phyloP scores from a whole-genome alignment of 2,888 invertebrate genomes.

The Tetranychus piercei region DNA sequence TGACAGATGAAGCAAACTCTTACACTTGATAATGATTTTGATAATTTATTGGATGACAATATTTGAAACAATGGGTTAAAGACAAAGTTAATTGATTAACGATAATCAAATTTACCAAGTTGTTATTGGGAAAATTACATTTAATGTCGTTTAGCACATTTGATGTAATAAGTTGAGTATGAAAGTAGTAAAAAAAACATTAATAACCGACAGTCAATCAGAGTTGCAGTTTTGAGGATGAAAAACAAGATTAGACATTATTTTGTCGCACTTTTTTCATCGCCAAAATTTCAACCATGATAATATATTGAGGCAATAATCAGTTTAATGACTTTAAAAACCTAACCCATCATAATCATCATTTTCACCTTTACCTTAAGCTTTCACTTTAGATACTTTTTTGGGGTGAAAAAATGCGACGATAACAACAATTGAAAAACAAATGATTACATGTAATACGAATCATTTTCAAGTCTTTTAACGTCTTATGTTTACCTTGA shows the following conservation, averaged over 20 bases:
- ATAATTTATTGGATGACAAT: too few species aligned
- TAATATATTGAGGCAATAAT: not conserved
- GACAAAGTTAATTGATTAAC: not conserved
- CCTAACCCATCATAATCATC: not conserved
- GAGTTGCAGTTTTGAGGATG: too few species aligned
- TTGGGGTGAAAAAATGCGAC: not conserved
- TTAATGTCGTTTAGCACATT: not conserved
- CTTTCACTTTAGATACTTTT: not conserved
- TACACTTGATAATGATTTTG: too few species aligned
- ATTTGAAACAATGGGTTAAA: not conserved
- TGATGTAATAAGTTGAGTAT: too few species aligned
- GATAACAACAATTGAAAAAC: not conserved
- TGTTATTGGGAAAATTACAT: not conserved
- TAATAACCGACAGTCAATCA: too few species aligned
- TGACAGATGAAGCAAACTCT: too few species aligned
- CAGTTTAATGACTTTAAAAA: not conserved
- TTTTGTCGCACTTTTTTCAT: too few species aligned
- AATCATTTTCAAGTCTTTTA: not conserved
- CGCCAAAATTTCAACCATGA: too few species aligned
- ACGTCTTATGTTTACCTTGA: not conserved
- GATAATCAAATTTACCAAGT: not conserved
- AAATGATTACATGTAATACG: not conserved
- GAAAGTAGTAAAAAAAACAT: too few species aligned
- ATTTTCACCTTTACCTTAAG: not conserved
- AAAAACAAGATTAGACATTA: too few species aligned